phyloP scores from a whole-genome alignment of 1,140 invertebrate genomes.

The Euwallacea fornicatus region DNA sequence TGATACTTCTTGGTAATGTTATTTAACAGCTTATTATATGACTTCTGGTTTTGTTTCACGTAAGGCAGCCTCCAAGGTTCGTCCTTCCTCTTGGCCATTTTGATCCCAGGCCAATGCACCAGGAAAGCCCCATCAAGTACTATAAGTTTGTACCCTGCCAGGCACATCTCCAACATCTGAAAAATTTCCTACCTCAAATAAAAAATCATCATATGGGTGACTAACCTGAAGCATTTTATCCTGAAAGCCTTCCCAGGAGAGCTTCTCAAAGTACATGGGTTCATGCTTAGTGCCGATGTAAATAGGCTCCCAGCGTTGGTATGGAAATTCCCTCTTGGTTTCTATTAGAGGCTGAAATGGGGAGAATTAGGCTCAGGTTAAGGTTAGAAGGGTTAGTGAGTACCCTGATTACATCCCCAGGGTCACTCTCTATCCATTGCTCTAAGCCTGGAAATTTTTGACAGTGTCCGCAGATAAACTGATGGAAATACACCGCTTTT shows the following conservation, averaged over 20 bases:
- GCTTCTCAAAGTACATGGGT: constrained; percentile 76
- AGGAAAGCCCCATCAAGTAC: constrained; percentile 77
- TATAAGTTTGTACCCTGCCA: constrained; percentile 73
- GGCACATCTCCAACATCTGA: constrained; percentile 80
- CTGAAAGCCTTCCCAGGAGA: constrained; percentile 81
- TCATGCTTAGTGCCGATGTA: constrained; percentile 79
- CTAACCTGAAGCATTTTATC: constrained; percentile 85
- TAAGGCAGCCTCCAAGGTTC: constrained; percentile 57
- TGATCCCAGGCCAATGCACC: constrained; percentile 75
- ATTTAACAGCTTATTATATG: constrained; percentile 65
- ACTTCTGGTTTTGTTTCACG: constrained; percentile 62
- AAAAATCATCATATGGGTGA: not conserved
- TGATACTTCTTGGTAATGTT: constrained; percentile 61
- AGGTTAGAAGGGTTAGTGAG: not conserved
- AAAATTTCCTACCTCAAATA: constrained; percentile 65
- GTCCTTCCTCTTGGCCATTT: constrained; percentile 54
- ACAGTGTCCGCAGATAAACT: constrained; percentile 70
- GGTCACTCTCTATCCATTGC: constrained; percentile 64
- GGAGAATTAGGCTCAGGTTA: not conserved
- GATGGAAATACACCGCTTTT: constrained; percentile 66
- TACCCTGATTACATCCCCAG: constrained; percentile 54
- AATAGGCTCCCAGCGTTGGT: constrained; percentile 80
- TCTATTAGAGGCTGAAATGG: constrained; percentile 64
- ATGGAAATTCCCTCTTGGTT: constrained; percentile 69
- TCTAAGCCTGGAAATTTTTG: constrained; percentile 76